Conservation (phyloP, 2,888 invertebrate genomes). For the Saturnia pavonia region DNA sequence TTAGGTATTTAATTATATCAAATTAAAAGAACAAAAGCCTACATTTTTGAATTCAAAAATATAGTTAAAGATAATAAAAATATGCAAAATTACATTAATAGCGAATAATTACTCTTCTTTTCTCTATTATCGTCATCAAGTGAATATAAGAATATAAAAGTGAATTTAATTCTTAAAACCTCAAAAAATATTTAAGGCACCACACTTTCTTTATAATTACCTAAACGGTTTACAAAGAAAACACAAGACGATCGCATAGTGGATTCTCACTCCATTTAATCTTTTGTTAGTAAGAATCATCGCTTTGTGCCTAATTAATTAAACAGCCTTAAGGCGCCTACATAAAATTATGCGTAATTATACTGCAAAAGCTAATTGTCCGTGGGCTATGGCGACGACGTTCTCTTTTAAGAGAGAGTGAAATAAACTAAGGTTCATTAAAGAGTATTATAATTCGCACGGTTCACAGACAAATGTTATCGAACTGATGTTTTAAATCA, state of each 20-base stretch:
- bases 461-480: not conserved
- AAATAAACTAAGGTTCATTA: conserved; percentile 13
- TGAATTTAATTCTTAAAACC: not conserved
- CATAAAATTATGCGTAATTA: conserved; percentile 74
- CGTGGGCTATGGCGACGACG: conserved; percentile 59
- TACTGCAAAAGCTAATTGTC: conserved; percentile 69
- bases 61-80: too few relatives aligned
- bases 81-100: not conserved
- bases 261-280: conserved; percentile 71
- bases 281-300: conserved; percentile 69
- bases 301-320: conserved; percentile 69
- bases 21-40: not conserved
- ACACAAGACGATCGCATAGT: conserved; percentile 43
- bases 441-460: not conserved
- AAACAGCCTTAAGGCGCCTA: conserved; percentile 59
- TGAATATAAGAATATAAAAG: not conserved
- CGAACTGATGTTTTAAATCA: not conserved
- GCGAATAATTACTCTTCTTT: not conserved
- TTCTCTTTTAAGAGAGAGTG: conserved; percentile 43
- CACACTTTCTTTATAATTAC: conserved; percentile 14
- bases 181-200: not conserved
- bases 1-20: not conserved
- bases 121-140: not conserved
- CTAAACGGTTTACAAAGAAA: conserved; percentile 30
- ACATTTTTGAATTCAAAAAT: too few relatives aligned